Evolutionary conservation across 2,888 invertebrate genomes (phyloP), one percentile per base, ranked within the genome.

Genomic region (Amblyjoppa proteus): DNA sequence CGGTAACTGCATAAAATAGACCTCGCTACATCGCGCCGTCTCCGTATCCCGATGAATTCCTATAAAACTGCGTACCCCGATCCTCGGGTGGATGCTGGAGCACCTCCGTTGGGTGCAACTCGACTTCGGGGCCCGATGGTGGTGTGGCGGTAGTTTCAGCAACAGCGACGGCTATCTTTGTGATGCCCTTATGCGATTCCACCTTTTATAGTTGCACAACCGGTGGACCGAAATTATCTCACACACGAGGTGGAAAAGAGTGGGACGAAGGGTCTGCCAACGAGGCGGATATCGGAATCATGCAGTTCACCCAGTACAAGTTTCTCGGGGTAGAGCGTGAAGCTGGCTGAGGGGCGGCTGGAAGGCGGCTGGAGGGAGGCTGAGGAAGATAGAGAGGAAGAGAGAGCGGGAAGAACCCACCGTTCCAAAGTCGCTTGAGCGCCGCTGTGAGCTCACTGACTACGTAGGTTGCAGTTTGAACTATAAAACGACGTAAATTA

Each of bases 401-500:
- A 13, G 56, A 45, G n/a, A n/a, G 64, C 49, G 28, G 38, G 91
- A 92, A 93, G 90, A 91, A 92, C 91, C 91, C 90, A 92, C 91
- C 90, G 89, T 91, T 90, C 89, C 91, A 91, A 91, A 90, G 91
- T 91, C 68, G 92, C 91, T 90, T 88, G 92, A 91, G 91, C 89
- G 89, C 88, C 87, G 41, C 87, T 86, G 84, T n/a, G 28, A 45
- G 11, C 71, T 76, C 61, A 38, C 71, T 73, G 75, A 78, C 77
- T 76, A 92, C 92, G 91, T 92, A 91, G 92, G 91, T 93, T 93
- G 93, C 94, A 93, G 94, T 94, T 94, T 94, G 92, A 93, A 93
- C 94, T 94, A 93, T 94, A 94, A 94, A 94, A 94, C 94, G 93
- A 93, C 93, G 93, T 93, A 94, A 94, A 94, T 94, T 94, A 94